Conservation (phyloP, 2,888 invertebrate genomes). For the Flabesymbios commensalis region DNA sequence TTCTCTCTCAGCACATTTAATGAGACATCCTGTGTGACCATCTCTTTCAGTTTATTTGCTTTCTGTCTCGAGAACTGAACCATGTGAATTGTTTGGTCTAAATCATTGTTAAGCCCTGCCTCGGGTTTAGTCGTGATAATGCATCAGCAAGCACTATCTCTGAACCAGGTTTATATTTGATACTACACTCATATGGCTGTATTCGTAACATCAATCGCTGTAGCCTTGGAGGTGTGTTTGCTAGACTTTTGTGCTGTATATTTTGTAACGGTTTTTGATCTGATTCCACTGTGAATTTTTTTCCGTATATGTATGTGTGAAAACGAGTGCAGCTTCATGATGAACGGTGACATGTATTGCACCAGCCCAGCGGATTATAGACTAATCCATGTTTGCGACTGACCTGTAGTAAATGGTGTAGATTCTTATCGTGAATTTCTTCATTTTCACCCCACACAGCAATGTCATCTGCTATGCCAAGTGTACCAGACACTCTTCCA, state of each 20-base stretch:
- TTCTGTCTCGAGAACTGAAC: too few relatives aligned
- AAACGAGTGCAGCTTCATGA: slow-evolving; percentile 29
- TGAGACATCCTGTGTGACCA: too few relatives aligned
- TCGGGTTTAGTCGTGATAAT: slow-evolving; percentile 24
- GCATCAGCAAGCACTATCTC: slow-evolving; percentile 28
- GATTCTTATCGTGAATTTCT: neutral
- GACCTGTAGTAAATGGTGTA: neutral
- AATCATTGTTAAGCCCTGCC: neutral
- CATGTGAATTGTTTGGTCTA: slow-evolving; percentile 16
- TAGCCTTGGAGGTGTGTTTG: slow-evolving; percentile 18
- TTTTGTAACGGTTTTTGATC: slow-evolving; percentile 28
- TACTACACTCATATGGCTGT: slow-evolving; percentile 27
- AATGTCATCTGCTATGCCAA: slow-evolving; percentile 10
- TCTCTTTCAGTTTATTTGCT: too few relatives aligned
- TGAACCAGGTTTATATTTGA: slow-evolving; percentile 21
- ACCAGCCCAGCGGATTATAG: slow-evolving; percentile 13
- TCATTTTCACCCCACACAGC: neutral
- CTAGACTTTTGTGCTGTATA: slow-evolving; percentile 24
- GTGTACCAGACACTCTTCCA: too few relatives aligned
- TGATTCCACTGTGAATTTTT: slow-evolving; percentile 12
- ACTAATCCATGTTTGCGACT: slow-evolving; percentile 2
- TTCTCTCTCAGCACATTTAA: too few relatives aligned
- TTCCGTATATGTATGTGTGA: slow-evolving; percentile 24
- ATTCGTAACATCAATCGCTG: slow-evolving; percentile 28
- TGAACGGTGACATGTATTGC: slow-evolving; percentile 21